Evolutionary conservation across 2,797 vertebrate genomes (phyloP), one percentile per base, ranked within the genome.

Genomic region (Gouania willdenowi): DNA sequence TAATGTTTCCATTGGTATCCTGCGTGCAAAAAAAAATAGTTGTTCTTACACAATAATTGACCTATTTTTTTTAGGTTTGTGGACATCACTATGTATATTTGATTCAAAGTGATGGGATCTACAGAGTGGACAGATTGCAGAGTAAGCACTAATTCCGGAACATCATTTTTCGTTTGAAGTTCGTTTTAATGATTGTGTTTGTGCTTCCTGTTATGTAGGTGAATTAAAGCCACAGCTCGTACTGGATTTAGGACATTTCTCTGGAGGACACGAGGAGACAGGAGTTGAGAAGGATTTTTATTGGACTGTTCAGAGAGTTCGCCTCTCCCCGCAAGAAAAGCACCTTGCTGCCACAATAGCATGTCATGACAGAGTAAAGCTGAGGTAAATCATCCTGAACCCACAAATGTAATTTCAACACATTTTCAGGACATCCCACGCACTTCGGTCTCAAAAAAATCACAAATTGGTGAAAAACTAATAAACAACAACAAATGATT

Each of bases 301-400:
- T 28, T 86, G 88, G 81, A 75, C 68, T 7, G 61, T 97, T 69
- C 92, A 95, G 56, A 88, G 87, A 52, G 87, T 98, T 53, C 87
- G 94, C 69, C 86, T 98, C 66, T 96, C 94, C 36, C 92, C 93
- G 22, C 69, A 75, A 56, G 91, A 97, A 54, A 89, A 60, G 26
- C 82, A 88, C 20, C 83, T 98, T 48, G 93, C 94, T 9, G 81
- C 85, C 37, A 85, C 85, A 8, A 52, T 99, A 26, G 92, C 91
- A 81, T 76, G 58, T 10, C 46, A 63, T 40, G 64, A 82, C 53
- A 83, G 70, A 39, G 92, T 94, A 73, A 82, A 91, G 11, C 71
- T 75, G 12, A 86, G 70, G 60, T 84, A 13, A 53, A 1, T 28
- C 10, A 2, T 11, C 28, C 3, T 18, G 2, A 44, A 29, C 8